A percentile compares a stretch with the other conserved stretches of the same genome.
Evolutionary conservation across 2,888 invertebrate genomes (phyloP).

Genomic region (Polydrusus tereticollis): DNA sequence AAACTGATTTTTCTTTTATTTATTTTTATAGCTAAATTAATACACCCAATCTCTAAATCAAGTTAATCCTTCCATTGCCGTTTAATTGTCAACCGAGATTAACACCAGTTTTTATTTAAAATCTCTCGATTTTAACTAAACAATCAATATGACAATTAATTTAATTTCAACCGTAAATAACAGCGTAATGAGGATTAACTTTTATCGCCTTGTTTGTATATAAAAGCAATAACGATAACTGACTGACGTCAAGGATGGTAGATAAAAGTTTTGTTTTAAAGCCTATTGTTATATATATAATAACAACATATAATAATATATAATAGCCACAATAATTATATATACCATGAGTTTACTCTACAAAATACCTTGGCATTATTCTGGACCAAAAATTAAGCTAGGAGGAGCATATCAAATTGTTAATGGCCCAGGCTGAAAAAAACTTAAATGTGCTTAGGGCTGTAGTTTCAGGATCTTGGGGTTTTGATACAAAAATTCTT

Average conservation of each 20-base stretch:
- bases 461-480: too few relatives aligned
- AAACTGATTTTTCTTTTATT: not conserved
- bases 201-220: slow-evolving; percentile 6
- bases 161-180: slow-evolving; percentile 18
- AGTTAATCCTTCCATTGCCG: not conserved
- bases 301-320: too few relatives aligned
- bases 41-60: not conserved
- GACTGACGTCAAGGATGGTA: not conserved
- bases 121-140: not conserved
- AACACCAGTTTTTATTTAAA: slow-evolving; percentile 4
- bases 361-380: too few relatives aligned
- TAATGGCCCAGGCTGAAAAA: too few relatives aligned
- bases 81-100: slow-evolving; percentile 1
- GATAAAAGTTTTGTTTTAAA: slow-evolving; percentile 8
- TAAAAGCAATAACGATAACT: not conserved
- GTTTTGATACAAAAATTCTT: too few relatives aligned
- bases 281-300: too few relatives aligned
- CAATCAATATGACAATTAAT: slow-evolving; percentile 9
- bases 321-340: too few relatives aligned
- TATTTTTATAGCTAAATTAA: not conserved
- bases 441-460: too few relatives aligned
- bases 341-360: too few relatives aligned
- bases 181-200: slow-evolving; percentile 8
- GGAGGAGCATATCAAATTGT: too few relatives aligned
- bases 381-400: too few relatives aligned